Percentiles rank a stretch among this genome's conserved stretches.
These are phyloP conservation scores for Acanthochromis polyacanthus DNA, from an alignment of 2,113 vertebrate species.

Conservation along the genomic window DNA sequence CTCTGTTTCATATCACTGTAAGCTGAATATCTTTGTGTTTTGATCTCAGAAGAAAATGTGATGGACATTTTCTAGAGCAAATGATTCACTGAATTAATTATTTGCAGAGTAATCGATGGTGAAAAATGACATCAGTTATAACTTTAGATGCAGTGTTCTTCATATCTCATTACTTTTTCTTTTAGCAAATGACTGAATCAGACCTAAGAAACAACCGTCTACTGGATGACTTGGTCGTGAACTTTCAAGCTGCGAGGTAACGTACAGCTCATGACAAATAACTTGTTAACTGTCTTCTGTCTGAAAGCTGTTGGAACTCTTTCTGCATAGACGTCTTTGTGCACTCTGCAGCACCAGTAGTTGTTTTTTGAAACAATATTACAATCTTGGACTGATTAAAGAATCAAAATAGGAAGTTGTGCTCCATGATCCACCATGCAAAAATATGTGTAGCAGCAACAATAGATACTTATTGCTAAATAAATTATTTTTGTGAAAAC, in stretches of 20 bases:
- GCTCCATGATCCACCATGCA: too few relatives aligned
- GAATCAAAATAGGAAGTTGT: too few relatives aligned
- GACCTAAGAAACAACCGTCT: constrained; percentile 94
- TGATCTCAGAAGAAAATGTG: too few relatives aligned
- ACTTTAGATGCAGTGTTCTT: neutral
- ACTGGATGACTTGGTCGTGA: constrained; percentile 91
- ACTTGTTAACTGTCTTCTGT: neutral
- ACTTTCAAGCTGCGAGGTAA: constrained; percentile 91
- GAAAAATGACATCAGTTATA: too few relatives aligned
- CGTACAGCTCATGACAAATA: neutral
- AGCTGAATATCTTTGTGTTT: too few relatives aligned
- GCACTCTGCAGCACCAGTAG: too few relatives aligned
- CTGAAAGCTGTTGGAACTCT: neutral
- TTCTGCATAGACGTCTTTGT: neutral
- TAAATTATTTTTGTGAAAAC: too few relatives aligned
- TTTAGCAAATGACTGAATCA: constrained; percentile 89
- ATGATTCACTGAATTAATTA: neutral
- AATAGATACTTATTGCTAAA: too few relatives aligned
- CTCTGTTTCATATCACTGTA: neutral
- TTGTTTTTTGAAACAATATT: neutral
- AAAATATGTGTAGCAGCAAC: neutral
- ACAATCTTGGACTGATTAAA: neutral
- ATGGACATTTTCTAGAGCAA: neutral
- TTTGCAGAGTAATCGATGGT: too few relatives aligned
- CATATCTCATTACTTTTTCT: neutral